Base-by-base conservation (phyloP, 2,113 vertebrate species). In the Hirundichthys speculiger region DNA sequence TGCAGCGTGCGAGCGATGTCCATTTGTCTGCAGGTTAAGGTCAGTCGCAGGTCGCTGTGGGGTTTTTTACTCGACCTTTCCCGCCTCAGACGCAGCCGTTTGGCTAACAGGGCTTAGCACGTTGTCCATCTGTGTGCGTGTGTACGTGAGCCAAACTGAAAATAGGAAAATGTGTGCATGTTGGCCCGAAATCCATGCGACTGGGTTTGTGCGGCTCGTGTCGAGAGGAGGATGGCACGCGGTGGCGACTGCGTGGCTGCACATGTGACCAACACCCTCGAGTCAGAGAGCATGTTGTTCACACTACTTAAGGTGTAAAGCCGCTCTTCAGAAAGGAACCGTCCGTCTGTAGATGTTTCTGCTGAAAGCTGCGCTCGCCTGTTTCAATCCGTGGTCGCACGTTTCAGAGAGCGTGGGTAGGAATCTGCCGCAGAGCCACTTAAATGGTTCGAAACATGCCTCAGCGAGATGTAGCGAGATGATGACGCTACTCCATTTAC, bases 11-110 rank as follows among this genome's bases (percentile, higher is more conserved):
- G 76, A 84, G 73, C 40, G 75, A 89, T 79, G 77, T 81, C 73
- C 72, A 75, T 73, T 74, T 77, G 55, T 63, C 75, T 54, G 74
- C 72, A 81, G 84, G 80, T 82, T 80, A 73, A 77, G 83, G 73
- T 82, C 81, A 84, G 57, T 18, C 52, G 72, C 25, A 58, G 80
- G 43, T 80, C 69, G 76, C 79, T 87, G 62, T 0, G 1, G 49
- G 58, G 83, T 67, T 80, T 73, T 83, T 77, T 79, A 66, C 62
- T 71, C 43, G 20, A 84, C 79, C 79, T 82, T 77, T 88, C 64
- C 71, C 64, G 71, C 63, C 46, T 50, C 46, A 55, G 49, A 80
- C 40, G 38, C 13, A 56, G 61, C 79, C 84, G 84, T 88, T 87
- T 84, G 84, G 83, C 77, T 77, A 80, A 78, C 80, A 10, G 73